phyloP scores from a whole-genome alignment of 2,888 invertebrate species.

The Eucera pruinosa region DNA sequence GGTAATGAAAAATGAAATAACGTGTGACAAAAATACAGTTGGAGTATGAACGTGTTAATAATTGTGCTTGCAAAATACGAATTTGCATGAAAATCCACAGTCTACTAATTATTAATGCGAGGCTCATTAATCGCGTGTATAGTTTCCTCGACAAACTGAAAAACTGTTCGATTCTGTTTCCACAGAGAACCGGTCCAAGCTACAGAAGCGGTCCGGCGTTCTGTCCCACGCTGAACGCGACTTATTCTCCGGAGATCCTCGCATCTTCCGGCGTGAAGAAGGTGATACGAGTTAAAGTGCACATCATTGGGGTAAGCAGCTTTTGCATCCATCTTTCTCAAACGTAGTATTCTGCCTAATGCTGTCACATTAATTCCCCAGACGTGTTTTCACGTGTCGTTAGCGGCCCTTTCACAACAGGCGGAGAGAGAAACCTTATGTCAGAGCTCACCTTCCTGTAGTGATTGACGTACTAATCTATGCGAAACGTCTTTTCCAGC shows the following conservation, averaged over 20 bases:
- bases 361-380: conserved; percentile 15
- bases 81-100: no score
- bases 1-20: no score
- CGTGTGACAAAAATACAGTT: no score
- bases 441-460: neutral
- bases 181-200: conserved; percentile 94
- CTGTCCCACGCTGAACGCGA: conserved; percentile 97
- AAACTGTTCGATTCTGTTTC: conserved; percentile 28
- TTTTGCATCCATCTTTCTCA: neutral
- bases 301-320: conserved; percentile 92
- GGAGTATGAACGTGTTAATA: no score
- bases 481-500: conserved; percentile 83
- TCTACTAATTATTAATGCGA: no score
- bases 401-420: conserved; percentile 27
- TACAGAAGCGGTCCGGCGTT: conserved; percentile 97
- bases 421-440: neutral
- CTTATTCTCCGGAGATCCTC: conserved; percentile 94
- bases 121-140: no score
- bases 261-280: conserved; percentile 96
- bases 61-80: no score
- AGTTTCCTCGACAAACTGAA: no score
- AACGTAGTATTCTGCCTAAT: conserved; percentile 2
- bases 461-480: conserved; percentile 40
- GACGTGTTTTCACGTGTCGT: conserved; percentile 36
- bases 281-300: conserved; percentile 95